phyloP scores from a whole-genome alignment of 2,797 vertebrate genomes.

The Streptopelia turtur region DNA sequence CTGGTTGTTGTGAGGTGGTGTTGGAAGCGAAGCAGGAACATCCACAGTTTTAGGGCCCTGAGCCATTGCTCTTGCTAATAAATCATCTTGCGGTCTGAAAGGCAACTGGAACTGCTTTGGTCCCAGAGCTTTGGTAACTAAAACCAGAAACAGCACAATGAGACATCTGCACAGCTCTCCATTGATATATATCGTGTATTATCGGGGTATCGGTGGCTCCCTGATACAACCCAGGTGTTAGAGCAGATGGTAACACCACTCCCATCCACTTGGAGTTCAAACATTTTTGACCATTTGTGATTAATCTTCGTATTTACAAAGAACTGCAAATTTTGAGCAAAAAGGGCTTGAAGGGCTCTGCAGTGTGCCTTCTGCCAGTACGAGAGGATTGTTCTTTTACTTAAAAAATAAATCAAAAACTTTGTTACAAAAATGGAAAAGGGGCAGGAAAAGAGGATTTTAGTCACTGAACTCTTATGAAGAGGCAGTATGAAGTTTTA shows the following conservation, averaged over 20 bases:
- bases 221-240: not conserved
- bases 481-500: not conserved
- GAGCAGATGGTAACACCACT: not conserved
- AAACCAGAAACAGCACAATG: conserved; percentile 42
- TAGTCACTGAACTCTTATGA: not conserved
- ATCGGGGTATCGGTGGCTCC: not conserved
- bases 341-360: not conserved
- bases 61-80: conserved; percentile 90
- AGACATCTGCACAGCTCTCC: not conserved
- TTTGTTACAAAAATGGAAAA: not conserved
- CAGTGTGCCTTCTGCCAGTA: not conserved
- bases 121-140: conserved; percentile 92
- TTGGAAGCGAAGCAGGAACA: conserved; percentile 96
- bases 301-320: not conserved
- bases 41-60: conserved; percentile 98
- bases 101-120: conserved; percentile 92
- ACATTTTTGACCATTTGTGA: not conserved
- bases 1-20: conserved; percentile 98
- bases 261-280: not conserved
- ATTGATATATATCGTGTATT: not conserved
- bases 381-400: not conserved
- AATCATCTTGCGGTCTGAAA: conserved; percentile 93
- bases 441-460: not conserved
- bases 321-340: not conserved
- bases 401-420: not conserved